These are phyloP conservation scores for Cynopterus sphinx DNA, from an alignment of 2,797 vertebrate species.

Conservation along the genomic window DNA sequence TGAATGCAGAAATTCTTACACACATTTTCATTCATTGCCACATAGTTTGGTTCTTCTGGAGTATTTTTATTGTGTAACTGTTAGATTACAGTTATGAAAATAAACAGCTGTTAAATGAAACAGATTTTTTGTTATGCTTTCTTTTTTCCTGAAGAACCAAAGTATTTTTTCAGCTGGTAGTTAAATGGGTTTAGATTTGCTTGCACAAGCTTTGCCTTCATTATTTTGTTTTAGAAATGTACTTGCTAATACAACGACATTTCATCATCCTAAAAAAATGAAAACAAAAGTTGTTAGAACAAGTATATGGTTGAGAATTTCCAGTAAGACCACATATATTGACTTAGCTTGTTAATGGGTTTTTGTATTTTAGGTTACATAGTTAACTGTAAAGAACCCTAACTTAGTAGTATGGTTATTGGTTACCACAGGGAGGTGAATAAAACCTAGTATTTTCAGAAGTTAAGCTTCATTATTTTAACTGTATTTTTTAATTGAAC, in stretches of 20 bases:
- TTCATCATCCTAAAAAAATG: slow-evolving; percentile 47
- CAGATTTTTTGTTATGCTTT: slow-evolving; percentile 82
- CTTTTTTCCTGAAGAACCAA: slow-evolving; percentile 87
- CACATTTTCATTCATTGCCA: slow-evolving; percentile 94
- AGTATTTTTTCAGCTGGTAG: slow-evolving; percentile 86
- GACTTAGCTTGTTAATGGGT: slow-evolving; percentile 86
- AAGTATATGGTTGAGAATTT: slow-evolving; percentile 85
- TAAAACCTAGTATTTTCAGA: slow-evolving; percentile 89
- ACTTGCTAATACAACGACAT: slow-evolving; percentile 84
- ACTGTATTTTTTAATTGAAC: slow-evolving; percentile 72
- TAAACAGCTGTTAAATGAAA: slow-evolving; percentile 85
- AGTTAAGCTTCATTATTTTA: slow-evolving; percentile 83
- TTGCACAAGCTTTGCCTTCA: slow-evolving; percentile 88
- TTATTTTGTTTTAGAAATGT: slow-evolving; percentile 88
- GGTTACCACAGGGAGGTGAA: slow-evolving; percentile 86
- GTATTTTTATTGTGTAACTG: slow-evolving; percentile 93
- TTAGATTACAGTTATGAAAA: slow-evolving; percentile 93
- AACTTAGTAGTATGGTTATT: slow-evolving; percentile 83
- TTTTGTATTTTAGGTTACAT: slow-evolving; percentile 87
- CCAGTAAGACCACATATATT: slow-evolving; percentile 81
- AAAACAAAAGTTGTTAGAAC: slow-evolving; percentile 71
- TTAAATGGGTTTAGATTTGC: slow-evolving; percentile 84
- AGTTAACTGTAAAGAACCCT: slow-evolving; percentile 83
- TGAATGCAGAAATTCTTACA: slow-evolving; percentile 85
- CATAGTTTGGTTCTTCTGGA: slow-evolving; percentile 96